These are phyloP conservation scores for Peromyscus californicus DNA, from an alignment of 2,113 vertebrate species.

Conservation along the genomic window DNA sequence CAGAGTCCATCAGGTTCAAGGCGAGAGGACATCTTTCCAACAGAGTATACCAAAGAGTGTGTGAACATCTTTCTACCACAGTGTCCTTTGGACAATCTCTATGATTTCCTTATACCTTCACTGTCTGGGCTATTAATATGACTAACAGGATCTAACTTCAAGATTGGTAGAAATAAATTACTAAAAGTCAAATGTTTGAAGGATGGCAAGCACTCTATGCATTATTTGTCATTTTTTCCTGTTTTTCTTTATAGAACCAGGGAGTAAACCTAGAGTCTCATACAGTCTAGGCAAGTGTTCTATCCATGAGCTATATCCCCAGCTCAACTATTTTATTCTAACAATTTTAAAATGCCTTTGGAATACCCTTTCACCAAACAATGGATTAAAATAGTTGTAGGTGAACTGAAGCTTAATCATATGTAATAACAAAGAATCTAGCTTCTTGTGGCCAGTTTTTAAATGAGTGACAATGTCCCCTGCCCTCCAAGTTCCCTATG, in stretches of 20 bases:
- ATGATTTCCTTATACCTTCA: not conserved
- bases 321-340: not conserved
- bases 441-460: not conserved
- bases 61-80: not conserved
- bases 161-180: conserved; percentile 27
- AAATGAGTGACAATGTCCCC: not conserved
- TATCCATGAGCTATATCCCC: not conserved
- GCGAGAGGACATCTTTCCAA: not conserved
- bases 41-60: not conserved
- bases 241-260: not conserved
- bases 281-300: not conserved
- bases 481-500: not conserved
- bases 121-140: not conserved
- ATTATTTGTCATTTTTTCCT: not conserved
- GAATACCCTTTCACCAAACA: not conserved
- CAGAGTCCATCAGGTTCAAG: not conserved
- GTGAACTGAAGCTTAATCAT: not conserved
- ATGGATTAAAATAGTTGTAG: not conserved
- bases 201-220: not conserved
- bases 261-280: not conserved
- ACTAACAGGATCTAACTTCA: not conserved
- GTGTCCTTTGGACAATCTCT: not conserved
- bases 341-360: conserved; percentile 51
- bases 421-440: not conserved
- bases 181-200: not conserved